Evolutionary conservation across 1,140 invertebrate species (phyloP).

Genomic region (Pseudomyrmex flavicornis): DNA sequence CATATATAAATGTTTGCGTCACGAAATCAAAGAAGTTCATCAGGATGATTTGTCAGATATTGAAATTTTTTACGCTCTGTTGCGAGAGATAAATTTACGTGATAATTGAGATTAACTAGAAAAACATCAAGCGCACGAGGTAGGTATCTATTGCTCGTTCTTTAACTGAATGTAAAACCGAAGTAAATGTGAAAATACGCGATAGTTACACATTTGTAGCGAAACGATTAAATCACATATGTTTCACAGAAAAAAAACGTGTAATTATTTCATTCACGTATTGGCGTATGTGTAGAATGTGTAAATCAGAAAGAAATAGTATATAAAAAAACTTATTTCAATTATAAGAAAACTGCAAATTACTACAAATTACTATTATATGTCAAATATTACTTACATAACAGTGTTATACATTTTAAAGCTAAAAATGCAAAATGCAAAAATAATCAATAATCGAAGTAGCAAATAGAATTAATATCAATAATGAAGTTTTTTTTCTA

Average conservation of each 20-base stretch:
- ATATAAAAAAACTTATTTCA: not conserved
- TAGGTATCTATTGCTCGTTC: conserved; percentile 27
- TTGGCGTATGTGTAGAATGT: conserved; percentile 46
- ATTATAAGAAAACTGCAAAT: not conserved
- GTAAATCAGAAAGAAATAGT: conserved; percentile 22
- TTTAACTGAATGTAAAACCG: conserved; percentile 35
- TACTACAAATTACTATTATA: not conserved
- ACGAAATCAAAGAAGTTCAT: conserved; percentile 11
- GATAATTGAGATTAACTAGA: conserved; percentile 34
- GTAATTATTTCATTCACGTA: conserved; percentile 1
- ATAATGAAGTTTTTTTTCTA: not conserved
- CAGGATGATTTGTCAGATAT: not conserved
- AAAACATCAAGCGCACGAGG: conserved; percentile 34
- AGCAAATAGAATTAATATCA: no score
- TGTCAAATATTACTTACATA: no score
- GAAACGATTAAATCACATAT: conserved; percentile 36
- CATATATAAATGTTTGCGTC: not conserved
- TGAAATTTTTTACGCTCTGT: not conserved
- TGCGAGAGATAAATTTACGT: not conserved
- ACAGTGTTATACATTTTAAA: no score
- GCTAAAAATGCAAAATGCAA: not conserved
- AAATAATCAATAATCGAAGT: not conserved
- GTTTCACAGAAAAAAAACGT: conserved; percentile 13
- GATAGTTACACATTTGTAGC: conserved; percentile 25
- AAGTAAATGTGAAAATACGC: conserved; percentile 26